A percentile compares a stretch with the other conserved stretches of the same genome.
Evolutionary conservation across 1,140 invertebrate species (phyloP).

Genomic region (Microplitis demolitor): DNA sequence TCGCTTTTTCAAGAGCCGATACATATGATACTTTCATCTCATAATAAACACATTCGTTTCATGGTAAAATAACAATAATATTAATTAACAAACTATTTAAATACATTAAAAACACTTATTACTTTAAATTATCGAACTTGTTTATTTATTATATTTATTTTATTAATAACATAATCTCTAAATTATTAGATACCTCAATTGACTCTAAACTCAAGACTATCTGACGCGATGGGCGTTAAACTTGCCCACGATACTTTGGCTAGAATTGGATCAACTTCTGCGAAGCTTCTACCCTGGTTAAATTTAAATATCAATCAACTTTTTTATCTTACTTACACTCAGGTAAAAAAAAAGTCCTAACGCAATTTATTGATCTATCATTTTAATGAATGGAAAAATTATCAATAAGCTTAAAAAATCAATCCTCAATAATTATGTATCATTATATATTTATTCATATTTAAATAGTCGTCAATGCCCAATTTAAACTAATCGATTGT

Average conservation of each 20-base stretch:
- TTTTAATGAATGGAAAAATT: no score
- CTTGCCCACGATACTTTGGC: conserved; percentile 45
- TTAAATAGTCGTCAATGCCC: no score
- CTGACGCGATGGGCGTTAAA: conserved; percentile 41
- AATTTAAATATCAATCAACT: conserved; percentile 33
- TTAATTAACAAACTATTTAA: conserved; percentile 5
- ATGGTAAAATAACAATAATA: conserved; percentile 27
- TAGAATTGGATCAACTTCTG: conserved; percentile 20
- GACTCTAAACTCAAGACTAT: conserved; percentile 42
- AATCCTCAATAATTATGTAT: no score
- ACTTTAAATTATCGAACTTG: no score
- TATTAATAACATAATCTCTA: neutral
- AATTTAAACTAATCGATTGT: no score
- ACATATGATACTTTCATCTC: conserved; percentile 30
- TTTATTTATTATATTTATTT: neutral
- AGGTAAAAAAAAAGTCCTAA: conserved; percentile 33
- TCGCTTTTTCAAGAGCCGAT: conserved; percentile 23
- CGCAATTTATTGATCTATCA: no score
- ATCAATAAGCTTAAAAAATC: no score
- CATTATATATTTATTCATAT: no score
- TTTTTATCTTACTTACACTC: conserved; percentile 46
- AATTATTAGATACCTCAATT: conserved; percentile 35
- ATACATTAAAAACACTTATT: neutral
- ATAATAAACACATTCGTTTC: conserved; percentile 30
- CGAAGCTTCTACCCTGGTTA: conserved; percentile 38